phyloP scores from a whole-genome alignment of 2,113 vertebrate species.

The Charina bottae region DNA sequence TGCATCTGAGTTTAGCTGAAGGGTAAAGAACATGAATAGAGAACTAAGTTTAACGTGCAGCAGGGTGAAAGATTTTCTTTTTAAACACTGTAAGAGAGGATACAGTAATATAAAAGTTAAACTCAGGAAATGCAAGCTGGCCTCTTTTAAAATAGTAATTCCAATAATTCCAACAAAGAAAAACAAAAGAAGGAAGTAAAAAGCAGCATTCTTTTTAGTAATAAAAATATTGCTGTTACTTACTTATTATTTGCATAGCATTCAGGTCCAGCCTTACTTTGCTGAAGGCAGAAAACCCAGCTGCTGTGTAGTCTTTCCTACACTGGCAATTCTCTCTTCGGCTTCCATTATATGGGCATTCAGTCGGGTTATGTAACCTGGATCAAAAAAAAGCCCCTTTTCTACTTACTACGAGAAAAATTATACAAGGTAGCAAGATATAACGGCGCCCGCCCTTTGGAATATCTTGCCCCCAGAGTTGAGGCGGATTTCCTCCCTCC shows the following conservation, averaged over 20 bases:
- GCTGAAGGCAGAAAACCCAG: slow-evolving; percentile 91
- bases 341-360: slow-evolving; percentile 91
- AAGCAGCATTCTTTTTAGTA: slow-evolving; percentile 23
- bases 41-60: not conserved
- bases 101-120: not conserved
- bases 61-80: not conserved
- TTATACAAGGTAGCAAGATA: not conserved
- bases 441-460: too few relatives aligned
- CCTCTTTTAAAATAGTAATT: slow-evolving; percentile 38
- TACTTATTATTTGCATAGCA: slow-evolving; percentile 94
- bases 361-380: slow-evolving; percentile 92
- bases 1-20: not conserved
- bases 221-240: slow-evolving; percentile 70
- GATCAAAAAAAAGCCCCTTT: slow-evolving; percentile 59
- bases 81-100: not conserved
- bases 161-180: not conserved
- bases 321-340: slow-evolving; percentile 89
- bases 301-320: slow-evolving; percentile 88
- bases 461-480: too few relatives aligned
- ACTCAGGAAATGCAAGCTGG: slow-evolving; percentile 7
- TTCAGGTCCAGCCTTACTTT: slow-evolving; percentile 90
- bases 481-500: too few relatives aligned
- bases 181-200: not conserved
- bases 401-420: slow-evolving; percentile 56
- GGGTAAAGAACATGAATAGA: not conserved